Conservation (phyloP, 2,888 invertebrate genomes). For the Aromia moschata region DNA sequence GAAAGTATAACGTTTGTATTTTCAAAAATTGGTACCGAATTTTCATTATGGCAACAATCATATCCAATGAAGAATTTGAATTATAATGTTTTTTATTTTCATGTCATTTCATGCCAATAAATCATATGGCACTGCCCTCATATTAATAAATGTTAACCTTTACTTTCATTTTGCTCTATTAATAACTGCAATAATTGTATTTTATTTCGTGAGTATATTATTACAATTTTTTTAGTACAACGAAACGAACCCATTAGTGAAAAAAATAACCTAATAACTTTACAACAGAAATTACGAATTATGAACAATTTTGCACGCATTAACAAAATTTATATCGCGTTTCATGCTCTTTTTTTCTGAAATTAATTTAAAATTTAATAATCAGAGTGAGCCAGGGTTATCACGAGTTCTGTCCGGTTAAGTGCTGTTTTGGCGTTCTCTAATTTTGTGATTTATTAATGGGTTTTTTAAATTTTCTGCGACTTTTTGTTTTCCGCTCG, state of each 20-base stretch:
- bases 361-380: not conserved
- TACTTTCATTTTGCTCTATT: too few species aligned
- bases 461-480: not conserved
- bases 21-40: too few species aligned
- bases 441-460: not conserved
- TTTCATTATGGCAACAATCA: too few species aligned
- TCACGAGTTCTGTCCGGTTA: not conserved
- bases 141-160: too few species aligned
- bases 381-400: not conserved
- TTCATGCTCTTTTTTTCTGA: not conserved
- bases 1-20: too few species aligned
- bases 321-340: not conserved
- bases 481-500: not conserved
- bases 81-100: too few species aligned
- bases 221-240: not conserved
- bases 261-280: not conserved
- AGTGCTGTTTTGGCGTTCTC: not conserved
- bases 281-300: not conserved
- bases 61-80: too few species aligned
- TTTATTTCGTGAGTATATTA: too few species aligned
- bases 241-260: not conserved
- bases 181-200: too few species aligned
- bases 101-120: too few species aligned
- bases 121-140: too few species aligned
- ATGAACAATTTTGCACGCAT: not conserved